A percentile compares a stretch with the other conserved stretches of the same genome.
phyloP scores from a whole-genome alignment of 1,140 invertebrate species.

The Drosophila biarmipes region DNA sequence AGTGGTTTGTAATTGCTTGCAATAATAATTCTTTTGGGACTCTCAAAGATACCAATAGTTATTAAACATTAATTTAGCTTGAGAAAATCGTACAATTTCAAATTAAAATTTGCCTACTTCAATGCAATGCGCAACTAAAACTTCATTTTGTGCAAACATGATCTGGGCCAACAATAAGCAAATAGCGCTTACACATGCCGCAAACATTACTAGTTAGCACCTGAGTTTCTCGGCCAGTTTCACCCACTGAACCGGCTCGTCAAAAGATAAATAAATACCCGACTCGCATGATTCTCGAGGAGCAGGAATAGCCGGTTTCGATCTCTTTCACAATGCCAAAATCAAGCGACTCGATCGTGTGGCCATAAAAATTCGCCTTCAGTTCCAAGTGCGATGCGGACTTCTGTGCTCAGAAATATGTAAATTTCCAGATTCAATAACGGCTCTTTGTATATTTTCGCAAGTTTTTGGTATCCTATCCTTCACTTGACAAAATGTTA shows the following conservation, averaged over 20 bases:
- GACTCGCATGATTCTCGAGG: conserved; percentile 56
- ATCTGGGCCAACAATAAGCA: conserved; percentile 8
- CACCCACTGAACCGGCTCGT: conserved; percentile 47
- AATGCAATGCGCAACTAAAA: too few species aligned
- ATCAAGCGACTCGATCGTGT: conserved; percentile 31
- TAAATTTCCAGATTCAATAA: conserved; percentile 55
- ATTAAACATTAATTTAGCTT: too few species aligned
- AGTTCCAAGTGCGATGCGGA: conserved; percentile 43
- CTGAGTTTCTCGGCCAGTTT: conserved; percentile 13
- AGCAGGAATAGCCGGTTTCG: conserved; percentile 64
- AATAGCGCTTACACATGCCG: not conserved
- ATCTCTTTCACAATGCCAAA: conserved; percentile 58
- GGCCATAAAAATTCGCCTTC: conserved; percentile 48
- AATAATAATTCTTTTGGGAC: too few species aligned
- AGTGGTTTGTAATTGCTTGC: too few species aligned
- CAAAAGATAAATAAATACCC: conserved; percentile 21
- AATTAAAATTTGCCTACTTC: too few species aligned
- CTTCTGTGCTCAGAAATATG: conserved; percentile 43
- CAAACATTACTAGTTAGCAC: not conserved
- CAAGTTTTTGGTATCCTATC: conserved; percentile 27
- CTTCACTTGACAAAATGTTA: conserved; percentile 65
- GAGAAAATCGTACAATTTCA: too few species aligned
- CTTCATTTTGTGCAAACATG: not conserved
- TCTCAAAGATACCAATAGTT: too few species aligned
- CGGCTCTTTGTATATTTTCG: conserved; percentile 49